Conservation (phyloP, 2,797 vertebrate genomes). For the Hoplostethus atlanticus region DNA sequence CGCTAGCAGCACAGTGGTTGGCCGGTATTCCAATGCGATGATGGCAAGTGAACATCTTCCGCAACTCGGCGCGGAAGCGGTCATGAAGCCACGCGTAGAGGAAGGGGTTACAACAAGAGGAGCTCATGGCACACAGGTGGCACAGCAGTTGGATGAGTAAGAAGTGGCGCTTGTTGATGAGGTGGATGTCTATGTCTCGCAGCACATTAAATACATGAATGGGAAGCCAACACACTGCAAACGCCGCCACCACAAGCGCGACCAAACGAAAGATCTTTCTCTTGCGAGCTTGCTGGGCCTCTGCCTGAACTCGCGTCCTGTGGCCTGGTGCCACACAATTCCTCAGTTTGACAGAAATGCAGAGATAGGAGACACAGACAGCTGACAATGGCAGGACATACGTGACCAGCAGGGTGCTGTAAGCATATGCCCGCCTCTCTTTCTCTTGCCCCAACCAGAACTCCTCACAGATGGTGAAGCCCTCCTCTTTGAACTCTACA, state of each 20-base stretch:
- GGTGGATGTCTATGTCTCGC: conserved; percentile 89
- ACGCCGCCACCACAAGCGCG: conserved; percentile 86
- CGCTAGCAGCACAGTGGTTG: conserved; percentile 75
- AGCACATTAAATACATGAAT: conserved; percentile 91
- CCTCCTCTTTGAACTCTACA: conserved; percentile 87
- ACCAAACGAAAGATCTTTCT: conserved; percentile 88
- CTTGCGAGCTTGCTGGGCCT: conserved; percentile 82
- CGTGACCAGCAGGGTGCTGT: conserved; percentile 87
- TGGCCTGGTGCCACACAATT: conserved; percentile 83
- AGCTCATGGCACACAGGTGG: conserved; percentile 90
- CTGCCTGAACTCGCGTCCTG: conserved; percentile 78
- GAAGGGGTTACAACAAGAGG: conserved; percentile 90
- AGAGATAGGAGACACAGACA: conserved; percentile 87
- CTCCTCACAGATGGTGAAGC: conserved; percentile 90
- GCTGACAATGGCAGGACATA: conserved; percentile 89
- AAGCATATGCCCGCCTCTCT: conserved; percentile 85
- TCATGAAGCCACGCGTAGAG: conserved; percentile 91
- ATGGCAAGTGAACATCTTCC: conserved; percentile 83
- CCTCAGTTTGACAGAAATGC: conserved; percentile 88
- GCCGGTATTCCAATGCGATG: conserved; percentile 70
- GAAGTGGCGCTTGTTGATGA: conserved; percentile 90
- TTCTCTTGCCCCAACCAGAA: conserved; percentile 88
- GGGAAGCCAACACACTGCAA: conserved; percentile 90
- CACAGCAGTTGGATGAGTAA: conserved; percentile 89
- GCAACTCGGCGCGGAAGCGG: conserved; percentile 84